Evolutionary conservation across 2,888 invertebrate genomes (phyloP).

Genomic region (Amphiduros pacificus): DNA sequence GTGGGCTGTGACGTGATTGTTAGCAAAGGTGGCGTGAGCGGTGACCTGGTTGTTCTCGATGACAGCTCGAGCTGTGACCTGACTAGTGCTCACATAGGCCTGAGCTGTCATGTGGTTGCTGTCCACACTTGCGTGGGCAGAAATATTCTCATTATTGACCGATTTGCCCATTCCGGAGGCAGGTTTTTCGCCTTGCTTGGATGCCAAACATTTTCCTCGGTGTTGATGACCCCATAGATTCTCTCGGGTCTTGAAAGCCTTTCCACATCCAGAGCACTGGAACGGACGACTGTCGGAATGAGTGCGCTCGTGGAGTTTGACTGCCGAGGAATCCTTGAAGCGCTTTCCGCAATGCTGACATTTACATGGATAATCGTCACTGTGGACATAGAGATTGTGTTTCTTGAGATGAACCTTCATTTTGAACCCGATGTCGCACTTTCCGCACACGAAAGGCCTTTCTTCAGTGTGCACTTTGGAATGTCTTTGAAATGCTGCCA

Average conservation of each 20-base stretch:
- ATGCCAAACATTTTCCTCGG: slow-evolving; percentile 27
- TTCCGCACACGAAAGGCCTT: slow-evolving; percentile 30
- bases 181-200: neutral
- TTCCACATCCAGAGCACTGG: slow-evolving; percentile 27
- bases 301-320: slow-evolving; percentile 33
- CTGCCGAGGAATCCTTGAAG: slow-evolving; percentile 35
- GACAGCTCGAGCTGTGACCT: slow-evolving; percentile 16
- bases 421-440: slow-evolving; percentile 33
- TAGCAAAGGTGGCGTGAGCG: slow-evolving; percentile 17
- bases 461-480: slow-evolving; percentile 27
- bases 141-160: slow-evolving; percentile 7
- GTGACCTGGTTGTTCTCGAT: slow-evolving; percentile 18
- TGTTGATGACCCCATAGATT: slow-evolving; percentile 37
- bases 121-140: slow-evolving; percentile 15
- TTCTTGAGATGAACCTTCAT: slow-evolving; percentile 37
- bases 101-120: slow-evolving; percentile 17
- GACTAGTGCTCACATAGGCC: slow-evolving; percentile 14
- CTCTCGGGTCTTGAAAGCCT: slow-evolving; percentile 35
- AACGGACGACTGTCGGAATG: slow-evolving; percentile 32
- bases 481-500: slow-evolving; percentile 29
- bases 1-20: slow-evolving; percentile 16
- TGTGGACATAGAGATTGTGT: slow-evolving; percentile 36
- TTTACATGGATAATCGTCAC: slow-evolving; percentile 32
- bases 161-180: slow-evolving; percentile 10
- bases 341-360: slow-evolving; percentile 34